These are phyloP conservation scores for Perca fluviatilis DNA, from an alignment of 2,113 vertebrate genomes.

Conservation along the genomic window DNA sequence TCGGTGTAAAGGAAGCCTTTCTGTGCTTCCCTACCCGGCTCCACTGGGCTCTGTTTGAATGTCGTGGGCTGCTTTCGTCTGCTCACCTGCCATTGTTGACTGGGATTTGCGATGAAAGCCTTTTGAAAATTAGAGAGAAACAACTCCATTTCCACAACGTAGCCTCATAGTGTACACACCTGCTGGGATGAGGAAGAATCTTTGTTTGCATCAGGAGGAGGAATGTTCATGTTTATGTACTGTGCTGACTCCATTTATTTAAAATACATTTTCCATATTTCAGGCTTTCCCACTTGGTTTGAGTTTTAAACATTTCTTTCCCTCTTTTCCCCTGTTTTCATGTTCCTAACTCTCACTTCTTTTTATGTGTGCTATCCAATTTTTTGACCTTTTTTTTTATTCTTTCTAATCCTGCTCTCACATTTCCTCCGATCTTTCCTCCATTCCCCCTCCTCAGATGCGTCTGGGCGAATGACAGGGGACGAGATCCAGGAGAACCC, in stretches of 20 bases:
- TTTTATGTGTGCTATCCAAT: not conserved
- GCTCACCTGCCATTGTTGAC: conserved; percentile 68
- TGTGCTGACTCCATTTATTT: conserved; percentile 27
- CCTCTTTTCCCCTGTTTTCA: not conserved
- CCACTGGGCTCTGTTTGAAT: conserved; percentile 42
- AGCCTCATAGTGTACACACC: conserved; percentile 26
- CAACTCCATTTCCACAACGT: conserved; percentile 31
- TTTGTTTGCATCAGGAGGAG: conserved; percentile 35
- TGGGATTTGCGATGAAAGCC: conserved; percentile 59
- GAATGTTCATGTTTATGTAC: conserved; percentile 45
- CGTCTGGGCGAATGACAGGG: conserved; percentile 90
- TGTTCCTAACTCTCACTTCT: conserved; percentile 13
- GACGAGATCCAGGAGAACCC: conserved; percentile 87
- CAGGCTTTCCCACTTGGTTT: conserved; percentile 27
- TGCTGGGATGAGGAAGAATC: conserved; percentile 52
- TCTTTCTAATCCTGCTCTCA: not conserved
- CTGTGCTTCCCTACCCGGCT: conserved; percentile 29
- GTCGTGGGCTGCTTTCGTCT: conserved; percentile 47
- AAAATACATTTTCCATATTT: conserved; percentile 29
- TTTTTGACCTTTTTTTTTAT: not conserved
- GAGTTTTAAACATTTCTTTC: not conserved
- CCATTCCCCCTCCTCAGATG: conserved; percentile 82
- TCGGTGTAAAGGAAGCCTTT: conserved; percentile 17
- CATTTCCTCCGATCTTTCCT: conserved; percentile 26
- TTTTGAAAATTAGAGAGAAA: conserved; percentile 65